Percentiles rank a stretch among this genome's conserved stretches.
Conservation (phyloP, 2,888 invertebrate genomes). For the Ormia ochracea region DNA sequence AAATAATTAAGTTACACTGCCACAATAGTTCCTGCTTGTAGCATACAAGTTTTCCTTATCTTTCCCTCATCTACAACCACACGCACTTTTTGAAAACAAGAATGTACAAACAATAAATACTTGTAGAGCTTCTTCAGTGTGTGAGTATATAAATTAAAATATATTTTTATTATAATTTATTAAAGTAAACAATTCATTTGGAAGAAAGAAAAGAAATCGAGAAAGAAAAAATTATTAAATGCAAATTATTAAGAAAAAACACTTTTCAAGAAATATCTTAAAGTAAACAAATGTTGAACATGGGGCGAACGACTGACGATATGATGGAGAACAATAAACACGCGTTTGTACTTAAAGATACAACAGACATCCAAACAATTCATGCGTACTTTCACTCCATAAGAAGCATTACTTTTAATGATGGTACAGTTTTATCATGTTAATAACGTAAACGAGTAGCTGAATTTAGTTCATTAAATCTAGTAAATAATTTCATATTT, state of each 20-base stretch:
- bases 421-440: neutral
- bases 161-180: constrained; percentile 9
- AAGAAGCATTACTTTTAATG: neutral
- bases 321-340: constrained; percentile 9
- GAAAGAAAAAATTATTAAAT: neutral
- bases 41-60: neutral
- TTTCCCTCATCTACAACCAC: neutral
- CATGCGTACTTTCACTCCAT: neutral
- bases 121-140: constrained; percentile 21
- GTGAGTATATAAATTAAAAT: constrained; percentile 10
- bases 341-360: neutral
- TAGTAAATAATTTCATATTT: neutral
- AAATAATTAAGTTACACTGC: neutral
- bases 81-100: neutral
- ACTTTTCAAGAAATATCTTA: neutral
- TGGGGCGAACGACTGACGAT: constrained; percentile 12
- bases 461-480: neutral
- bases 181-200: constrained; percentile 20
- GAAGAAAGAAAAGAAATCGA: constrained; percentile 28
- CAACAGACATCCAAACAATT: neutral
- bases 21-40: too few species aligned
- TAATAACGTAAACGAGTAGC: neutral
- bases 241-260: constrained; percentile 11
- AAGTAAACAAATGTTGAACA: constrained; percentile 25
- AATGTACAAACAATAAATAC: neutral